Evolutionary conservation across 2,797 vertebrate genomes (phyloP), one percentile per base, ranked within the genome.

Genomic region (Carapus acus): DNA sequence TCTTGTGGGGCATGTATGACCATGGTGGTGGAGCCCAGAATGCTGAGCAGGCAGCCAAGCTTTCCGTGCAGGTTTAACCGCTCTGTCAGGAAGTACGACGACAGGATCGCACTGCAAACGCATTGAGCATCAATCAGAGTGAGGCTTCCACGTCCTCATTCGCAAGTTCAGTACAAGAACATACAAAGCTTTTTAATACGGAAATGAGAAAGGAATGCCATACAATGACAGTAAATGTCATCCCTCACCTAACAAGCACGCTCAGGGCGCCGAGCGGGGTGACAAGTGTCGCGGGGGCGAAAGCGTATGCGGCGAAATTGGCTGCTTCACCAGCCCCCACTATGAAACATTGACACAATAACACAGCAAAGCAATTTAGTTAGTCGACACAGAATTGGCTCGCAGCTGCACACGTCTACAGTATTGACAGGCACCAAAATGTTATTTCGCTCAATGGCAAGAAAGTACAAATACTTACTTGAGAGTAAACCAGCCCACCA

Each of bases 401-500:
- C n/a, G 24, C 24, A 27, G 24, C 24, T 27, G 4, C 4, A 27
- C 5, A 9, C 4, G 4, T 27, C 5, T 27, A 27, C 9, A 27
- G 9, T 9, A 27, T 27, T 27, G 13, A n/a, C n/a, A 7, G 51
- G n/a, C 11, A 61, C 17, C 58, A 17, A 31, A 4, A 24, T 1
- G 7, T 1, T 4, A 16, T 42, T 13, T 20, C 8, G 42, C 19
- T 13, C 15, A 40, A 41, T 11, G 37, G 34, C 1, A 33, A 11
- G 6, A 33, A n/a, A 9, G 11, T 33, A 13, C 14, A 7, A 33
- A 33, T 2, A 92, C 93, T 83, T 91, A 98, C 95, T 99, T 82
- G 96, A 98, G 18, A 98, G 80, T 67, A 99, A 86, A 71, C 96
- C 95, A 36, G 95, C 96, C 96, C 96, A 99, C 96, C 96, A 99